Conservation (phyloP, 2,113 vertebrate genomes). For the Stercorarius parasiticus region DNA sequence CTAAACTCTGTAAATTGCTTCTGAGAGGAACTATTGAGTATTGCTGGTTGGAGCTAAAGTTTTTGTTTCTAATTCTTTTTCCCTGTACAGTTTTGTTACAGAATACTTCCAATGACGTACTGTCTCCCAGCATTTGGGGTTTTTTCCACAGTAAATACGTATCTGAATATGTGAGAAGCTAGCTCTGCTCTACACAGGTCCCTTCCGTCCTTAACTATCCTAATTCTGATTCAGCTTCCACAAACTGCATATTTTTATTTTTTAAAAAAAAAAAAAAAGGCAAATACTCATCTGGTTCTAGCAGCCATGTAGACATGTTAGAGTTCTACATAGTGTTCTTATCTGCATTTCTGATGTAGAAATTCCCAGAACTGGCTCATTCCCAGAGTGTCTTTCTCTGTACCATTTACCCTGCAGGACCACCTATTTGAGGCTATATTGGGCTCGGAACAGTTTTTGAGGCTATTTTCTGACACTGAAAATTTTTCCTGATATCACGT, state of each 20-base stretch:
- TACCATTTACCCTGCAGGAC: neutral
- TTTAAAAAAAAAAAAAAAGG: neutral
- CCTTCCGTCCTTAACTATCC: neutral
- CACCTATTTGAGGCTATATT: neutral
- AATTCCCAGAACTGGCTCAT: neutral
- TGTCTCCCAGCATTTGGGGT: neutral
- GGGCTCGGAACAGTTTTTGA: neutral
- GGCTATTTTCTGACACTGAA: neutral
- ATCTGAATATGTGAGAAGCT: neutral
- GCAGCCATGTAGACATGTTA: neutral
- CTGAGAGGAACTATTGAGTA: neutral
- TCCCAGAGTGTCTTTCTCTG: neutral
- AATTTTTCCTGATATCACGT: neutral
- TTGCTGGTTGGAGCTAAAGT: neutral
- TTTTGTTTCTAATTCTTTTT: neutral
- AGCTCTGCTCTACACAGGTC: neutral
- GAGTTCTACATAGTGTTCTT: neutral
- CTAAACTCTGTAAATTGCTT: neutral
- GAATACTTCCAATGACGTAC: neutral
- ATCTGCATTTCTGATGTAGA: neutral
- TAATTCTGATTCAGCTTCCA: neutral
- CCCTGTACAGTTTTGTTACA: neutral
- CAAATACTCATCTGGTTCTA: neutral
- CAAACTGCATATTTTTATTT: neutral
- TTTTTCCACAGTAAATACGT: neutral